Evolutionary conservation across 2,113 vertebrate genomes (phyloP).

Genomic region (Sciurus niger): DNA sequence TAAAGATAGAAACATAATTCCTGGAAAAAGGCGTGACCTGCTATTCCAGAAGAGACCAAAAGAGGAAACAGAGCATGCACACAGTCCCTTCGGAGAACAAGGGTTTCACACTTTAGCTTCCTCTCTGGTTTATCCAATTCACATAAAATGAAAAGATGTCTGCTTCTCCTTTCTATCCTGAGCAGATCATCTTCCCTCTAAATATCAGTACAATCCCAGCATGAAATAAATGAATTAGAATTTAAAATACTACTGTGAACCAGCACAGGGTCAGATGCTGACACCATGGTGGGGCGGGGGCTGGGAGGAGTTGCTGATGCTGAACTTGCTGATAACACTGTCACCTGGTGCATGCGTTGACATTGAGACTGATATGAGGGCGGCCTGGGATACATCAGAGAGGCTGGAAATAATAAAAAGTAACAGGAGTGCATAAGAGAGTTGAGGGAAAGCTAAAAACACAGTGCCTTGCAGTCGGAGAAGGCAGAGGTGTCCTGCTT

Average conservation of each 20-base stretch:
- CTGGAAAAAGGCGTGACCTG: not conserved
- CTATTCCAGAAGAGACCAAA: not conserved
- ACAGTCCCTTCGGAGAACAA: not conserved
- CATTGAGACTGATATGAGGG: constrained; percentile 64
- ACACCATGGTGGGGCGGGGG: not conserved
- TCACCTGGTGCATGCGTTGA: constrained; percentile 66
- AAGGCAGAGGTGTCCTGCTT: not conserved
- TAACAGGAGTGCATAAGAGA: constrained; percentile 14
- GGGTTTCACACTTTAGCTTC: not conserved
- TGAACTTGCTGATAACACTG: constrained; percentile 60
- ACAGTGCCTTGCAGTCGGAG: not conserved
- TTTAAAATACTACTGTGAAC: constrained; percentile 72
- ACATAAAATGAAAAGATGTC: not conserved
- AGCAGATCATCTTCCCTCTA: constrained; percentile 42
- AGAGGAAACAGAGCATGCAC: not conserved
- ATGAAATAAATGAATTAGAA: constrained; percentile 77
- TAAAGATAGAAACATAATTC: not conserved
- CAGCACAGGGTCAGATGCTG: constrained; percentile 68
- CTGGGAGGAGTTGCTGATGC: not conserved
- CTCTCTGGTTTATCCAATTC: not conserved
- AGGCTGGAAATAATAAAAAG: constrained; percentile 45
- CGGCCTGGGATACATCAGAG: constrained; percentile 10
- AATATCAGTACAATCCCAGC: constrained; percentile 66
- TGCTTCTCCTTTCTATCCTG: not conserved
- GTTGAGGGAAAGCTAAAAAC: not conserved